Percentiles rank a stretch among this genome's conserved stretches.
Conservation (phyloP, 2,888 invertebrate genomes). For the Lithophane leautieri region DNA sequence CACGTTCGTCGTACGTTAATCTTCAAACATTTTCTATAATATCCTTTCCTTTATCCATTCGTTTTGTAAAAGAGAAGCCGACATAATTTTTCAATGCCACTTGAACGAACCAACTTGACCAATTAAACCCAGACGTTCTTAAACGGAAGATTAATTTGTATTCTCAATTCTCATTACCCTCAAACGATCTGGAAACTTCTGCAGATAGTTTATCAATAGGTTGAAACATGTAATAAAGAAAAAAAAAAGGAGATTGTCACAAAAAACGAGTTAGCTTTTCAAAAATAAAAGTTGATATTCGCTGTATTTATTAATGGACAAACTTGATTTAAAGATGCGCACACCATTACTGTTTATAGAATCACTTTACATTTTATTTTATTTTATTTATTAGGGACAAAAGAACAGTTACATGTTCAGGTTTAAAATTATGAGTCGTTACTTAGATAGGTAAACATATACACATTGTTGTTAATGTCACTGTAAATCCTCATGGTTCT, state of each 20-base stretch:
- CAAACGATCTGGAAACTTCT: slow-evolving; percentile 47
- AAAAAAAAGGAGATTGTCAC: not conserved
- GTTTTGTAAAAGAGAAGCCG: slow-evolving; percentile 23
- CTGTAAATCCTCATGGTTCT: not conserved
- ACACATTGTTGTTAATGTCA: too few relatives aligned
- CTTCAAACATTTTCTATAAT: not conserved
- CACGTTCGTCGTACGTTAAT: too few relatives aligned
- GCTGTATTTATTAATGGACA: not conserved
- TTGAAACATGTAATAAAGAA: not conserved
- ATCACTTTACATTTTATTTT: not conserved
- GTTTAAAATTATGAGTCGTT: too few relatives aligned
- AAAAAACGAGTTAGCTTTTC: not conserved
- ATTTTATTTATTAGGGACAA: too few relatives aligned
- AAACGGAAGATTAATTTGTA: slow-evolving; percentile 62
- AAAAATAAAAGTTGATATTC: not conserved
- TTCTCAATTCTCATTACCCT: slow-evolving; percentile 60
- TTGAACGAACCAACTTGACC: slow-evolving; percentile 48
- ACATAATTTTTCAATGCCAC: slow-evolving; percentile 60
- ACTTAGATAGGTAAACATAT: too few relatives aligned
- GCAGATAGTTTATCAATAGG: slow-evolving; percentile 53
- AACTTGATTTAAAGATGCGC: not conserved
- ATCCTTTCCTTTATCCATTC: slow-evolving; percentile 3
- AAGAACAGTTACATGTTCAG: too few relatives aligned
- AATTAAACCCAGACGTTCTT: slow-evolving; percentile 62
- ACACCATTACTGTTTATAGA: not conserved